A percentile compares a stretch with the other conserved stretches of the same genome.
Evolutionary conservation across 1,140 invertebrate genomes (phyloP).

Genomic region (Megalopta genalis): DNA sequence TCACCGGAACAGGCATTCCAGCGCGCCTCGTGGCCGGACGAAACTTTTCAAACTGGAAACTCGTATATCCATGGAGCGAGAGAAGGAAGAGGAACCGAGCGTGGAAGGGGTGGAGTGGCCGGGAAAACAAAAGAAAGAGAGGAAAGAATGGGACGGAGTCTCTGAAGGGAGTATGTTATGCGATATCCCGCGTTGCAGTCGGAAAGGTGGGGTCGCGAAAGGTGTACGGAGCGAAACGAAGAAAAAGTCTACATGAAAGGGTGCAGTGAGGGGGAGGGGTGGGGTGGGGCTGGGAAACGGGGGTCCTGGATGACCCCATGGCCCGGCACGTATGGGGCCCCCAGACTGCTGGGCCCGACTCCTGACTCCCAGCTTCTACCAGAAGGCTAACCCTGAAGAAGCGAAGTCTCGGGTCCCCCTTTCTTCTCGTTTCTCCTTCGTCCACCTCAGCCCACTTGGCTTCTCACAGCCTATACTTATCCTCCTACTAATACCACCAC

Average conservation of each 20-base stretch:
- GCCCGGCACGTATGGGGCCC: slow-evolving; percentile 77
- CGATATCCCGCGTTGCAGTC: slow-evolving; percentile 64
- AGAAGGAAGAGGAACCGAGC: slow-evolving; percentile 48
- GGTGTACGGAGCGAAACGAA: slow-evolving; percentile 56
- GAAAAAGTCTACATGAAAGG: slow-evolving; percentile 55
- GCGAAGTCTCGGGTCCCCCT: slow-evolving; percentile 47
- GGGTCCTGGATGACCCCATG: slow-evolving; percentile 75
- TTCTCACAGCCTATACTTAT: slow-evolving; percentile 79
- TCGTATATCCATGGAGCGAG: slow-evolving; percentile 16
- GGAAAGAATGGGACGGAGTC: slow-evolving; percentile 29
- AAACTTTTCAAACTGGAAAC: slow-evolving; percentile 31
- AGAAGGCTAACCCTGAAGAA: slow-evolving; percentile 69
- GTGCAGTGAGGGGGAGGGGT: slow-evolving; percentile 42
- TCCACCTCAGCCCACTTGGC: slow-evolving; percentile 59
- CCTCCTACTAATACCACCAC: slow-evolving; percentile 78
- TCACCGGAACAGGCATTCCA: slow-evolving; percentile 6
- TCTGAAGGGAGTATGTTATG: slow-evolving; percentile 50
- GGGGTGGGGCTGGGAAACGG: slow-evolving; percentile 65
- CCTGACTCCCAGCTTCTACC: slow-evolving; percentile 70
- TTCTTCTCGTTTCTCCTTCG: slow-evolving; percentile 55
- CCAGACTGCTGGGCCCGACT: slow-evolving; percentile 76
- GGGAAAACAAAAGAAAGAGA: slow-evolving; percentile 17
- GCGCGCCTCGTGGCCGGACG: neutral
- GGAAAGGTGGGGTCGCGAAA: slow-evolving; percentile 60
- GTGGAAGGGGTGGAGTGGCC: slow-evolving; percentile 23